These are phyloP conservation scores for Nymphalis io DNA, from an alignment of 1,140 invertebrate species.

Conservation along the genomic window DNA sequence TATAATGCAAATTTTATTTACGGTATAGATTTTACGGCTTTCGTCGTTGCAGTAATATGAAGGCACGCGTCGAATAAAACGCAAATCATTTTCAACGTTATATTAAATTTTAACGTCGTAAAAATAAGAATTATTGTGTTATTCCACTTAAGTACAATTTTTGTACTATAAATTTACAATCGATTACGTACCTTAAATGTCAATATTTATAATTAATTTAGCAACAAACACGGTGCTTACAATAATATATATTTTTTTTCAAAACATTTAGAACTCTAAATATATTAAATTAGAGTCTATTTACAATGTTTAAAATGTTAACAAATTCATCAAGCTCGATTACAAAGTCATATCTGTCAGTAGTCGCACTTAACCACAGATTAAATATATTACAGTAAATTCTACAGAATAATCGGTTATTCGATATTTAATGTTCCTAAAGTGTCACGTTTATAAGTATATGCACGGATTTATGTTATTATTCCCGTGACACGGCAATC, in stretches of 20 bases:
- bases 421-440: conserved; percentile 9
- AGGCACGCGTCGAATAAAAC: not conserved
- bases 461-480: conserved; percentile 19
- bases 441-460: conserved; percentile 18
- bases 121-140: not conserved
- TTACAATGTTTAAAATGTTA: not conserved
- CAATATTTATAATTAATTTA: not conserved
- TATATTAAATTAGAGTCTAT: too few relatives aligned
- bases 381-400: not conserved
- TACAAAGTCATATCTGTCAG: not conserved
- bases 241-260: too few relatives aligned
- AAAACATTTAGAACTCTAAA: too few relatives aligned
- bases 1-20: too few relatives aligned
- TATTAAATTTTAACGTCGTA: not conserved
- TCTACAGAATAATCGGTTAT: not conserved
- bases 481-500: conserved; percentile 6
- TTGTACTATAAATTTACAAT: not conserved
- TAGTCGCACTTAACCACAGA: not conserved
- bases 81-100: not conserved
- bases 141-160: not conserved
- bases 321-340: not conserved
- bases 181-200: not conserved
- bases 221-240: too few relatives aligned
- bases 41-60: not conserved
- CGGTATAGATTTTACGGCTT: not conserved